Evolutionary conservation across 2,888 invertebrate genomes (phyloP).

Genomic region (Cryptophagus acutangulus): DNA sequence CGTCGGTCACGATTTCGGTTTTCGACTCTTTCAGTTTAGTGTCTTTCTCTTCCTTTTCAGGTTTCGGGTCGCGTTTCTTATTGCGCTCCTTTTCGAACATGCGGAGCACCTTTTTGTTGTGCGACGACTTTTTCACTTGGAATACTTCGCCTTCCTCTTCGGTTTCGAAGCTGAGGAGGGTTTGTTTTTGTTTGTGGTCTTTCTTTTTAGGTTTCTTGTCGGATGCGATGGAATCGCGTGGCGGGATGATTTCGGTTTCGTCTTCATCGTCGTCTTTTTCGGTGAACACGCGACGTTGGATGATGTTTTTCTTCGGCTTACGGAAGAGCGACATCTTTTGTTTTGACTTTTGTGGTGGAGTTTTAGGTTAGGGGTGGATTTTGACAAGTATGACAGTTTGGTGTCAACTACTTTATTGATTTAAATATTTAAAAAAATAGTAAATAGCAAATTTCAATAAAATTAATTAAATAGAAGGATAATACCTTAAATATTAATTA

Average conservation of each 20-base stretch:
- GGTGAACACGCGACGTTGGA: conserved; percentile 66
- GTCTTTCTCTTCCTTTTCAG: conserved; percentile 40
- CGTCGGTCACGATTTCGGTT: conserved; percentile 66
- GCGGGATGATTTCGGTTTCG: background rate
- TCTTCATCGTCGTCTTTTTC: conserved; percentile 65
- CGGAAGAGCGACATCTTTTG: conserved; percentile 75
- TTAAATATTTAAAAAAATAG: too few species aligned
- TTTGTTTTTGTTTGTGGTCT: conserved; percentile 51
- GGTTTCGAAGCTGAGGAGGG: conserved; percentile 73
- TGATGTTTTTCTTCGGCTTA: conserved; percentile 78
- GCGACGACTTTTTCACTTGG: conserved; percentile 92
- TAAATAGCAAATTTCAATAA: too few species aligned
- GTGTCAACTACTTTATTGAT: too few species aligned
- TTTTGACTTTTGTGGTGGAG: background rate
- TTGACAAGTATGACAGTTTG: too few species aligned
- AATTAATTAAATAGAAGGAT: too few species aligned
- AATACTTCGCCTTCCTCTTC: conserved; percentile 85
- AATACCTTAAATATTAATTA: too few species aligned
- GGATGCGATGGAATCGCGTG: conserved; percentile 33
- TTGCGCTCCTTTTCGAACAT: conserved; percentile 74
- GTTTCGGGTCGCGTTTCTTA: conserved; percentile 54
- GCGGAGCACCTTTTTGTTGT: conserved; percentile 84
- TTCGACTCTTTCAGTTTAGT: conserved; percentile 50
- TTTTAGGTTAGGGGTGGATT: conserved; percentile 2
- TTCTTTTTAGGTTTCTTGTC: conserved; percentile 41